Evolutionary conservation across 1,140 invertebrate genomes (phyloP).

Genomic region (Coptotermes formosanus): DNA sequence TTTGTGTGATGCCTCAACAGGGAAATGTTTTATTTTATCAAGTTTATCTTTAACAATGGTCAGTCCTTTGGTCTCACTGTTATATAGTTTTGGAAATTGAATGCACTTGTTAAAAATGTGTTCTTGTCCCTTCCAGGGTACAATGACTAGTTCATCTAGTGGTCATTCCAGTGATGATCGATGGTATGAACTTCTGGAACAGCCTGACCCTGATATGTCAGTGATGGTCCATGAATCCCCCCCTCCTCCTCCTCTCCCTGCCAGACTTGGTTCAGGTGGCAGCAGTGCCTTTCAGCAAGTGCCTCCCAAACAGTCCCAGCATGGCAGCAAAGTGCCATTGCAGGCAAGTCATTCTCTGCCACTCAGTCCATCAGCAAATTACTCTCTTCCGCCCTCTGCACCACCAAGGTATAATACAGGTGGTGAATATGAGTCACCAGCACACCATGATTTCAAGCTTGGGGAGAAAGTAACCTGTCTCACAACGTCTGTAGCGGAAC

Average conservation of each 20-base stretch:
- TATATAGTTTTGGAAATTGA: too few species aligned
- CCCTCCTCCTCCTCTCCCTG: constrained; percentile 56
- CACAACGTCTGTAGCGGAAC: neutral
- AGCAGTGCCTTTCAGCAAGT: constrained; percentile 39
- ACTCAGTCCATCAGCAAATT: constrained; percentile 45
- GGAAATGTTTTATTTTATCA: too few species aligned
- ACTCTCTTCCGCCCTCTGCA: constrained; percentile 41
- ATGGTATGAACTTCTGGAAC: constrained; percentile 61
- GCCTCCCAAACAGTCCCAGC: constrained; percentile 30
- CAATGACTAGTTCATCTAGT: constrained; percentile 58
- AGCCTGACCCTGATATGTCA: constrained; percentile 38
- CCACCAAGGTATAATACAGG: neutral
- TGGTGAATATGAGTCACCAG: constrained; percentile 36
- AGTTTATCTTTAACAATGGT: too few species aligned
- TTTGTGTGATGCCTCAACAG: too few species aligned
- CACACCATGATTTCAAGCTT: constrained; percentile 52
- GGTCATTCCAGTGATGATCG: constrained; percentile 67
- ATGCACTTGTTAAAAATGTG: too few species aligned
- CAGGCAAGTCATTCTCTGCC: constrained; percentile 49
- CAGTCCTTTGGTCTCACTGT: too few species aligned
- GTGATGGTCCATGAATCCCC: constrained; percentile 40
- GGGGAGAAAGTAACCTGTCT: constrained; percentile 54
- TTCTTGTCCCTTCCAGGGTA: constrained; percentile 5
- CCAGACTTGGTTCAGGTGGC: constrained; percentile 43
- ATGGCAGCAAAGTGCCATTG: constrained; percentile 33